Conservation (phyloP, 2,797 vertebrate genomes). For the Todus mexicanus region DNA sequence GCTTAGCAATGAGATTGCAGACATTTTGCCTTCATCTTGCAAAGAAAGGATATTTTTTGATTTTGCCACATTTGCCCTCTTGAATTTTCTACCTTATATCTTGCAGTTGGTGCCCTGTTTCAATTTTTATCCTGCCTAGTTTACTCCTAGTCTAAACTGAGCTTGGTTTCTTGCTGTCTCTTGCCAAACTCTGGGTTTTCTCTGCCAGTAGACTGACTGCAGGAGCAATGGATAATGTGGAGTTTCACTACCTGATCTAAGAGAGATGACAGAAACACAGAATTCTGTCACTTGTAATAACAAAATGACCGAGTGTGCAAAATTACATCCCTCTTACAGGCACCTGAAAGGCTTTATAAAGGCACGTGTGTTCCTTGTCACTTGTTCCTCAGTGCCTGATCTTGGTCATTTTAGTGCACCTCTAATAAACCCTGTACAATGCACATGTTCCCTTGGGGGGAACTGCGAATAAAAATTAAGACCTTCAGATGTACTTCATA, state of each 20-base stretch:
- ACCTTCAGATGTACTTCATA: not conserved
- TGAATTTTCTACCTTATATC: not conserved
- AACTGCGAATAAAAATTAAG: not conserved
- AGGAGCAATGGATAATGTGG: not conserved
- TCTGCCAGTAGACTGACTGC: not conserved
- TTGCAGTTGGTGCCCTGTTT: not conserved
- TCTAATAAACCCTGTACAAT: not conserved
- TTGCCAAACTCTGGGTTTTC: not conserved
- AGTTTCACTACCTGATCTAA: not conserved
- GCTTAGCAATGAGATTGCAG: not conserved
- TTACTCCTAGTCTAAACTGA: not conserved
- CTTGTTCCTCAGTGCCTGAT: not conserved
- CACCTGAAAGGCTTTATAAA: conserved; percentile 11
- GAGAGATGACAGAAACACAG: not conserved
- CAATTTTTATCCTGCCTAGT: not conserved
- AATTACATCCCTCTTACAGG: not conserved
- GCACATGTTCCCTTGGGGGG: not conserved
- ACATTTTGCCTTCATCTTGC: not conserved
- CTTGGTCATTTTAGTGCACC: not conserved
- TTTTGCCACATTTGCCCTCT: not conserved
- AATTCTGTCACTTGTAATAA: not conserved
- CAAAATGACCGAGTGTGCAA: not conserved
- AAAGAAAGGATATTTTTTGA: not conserved
- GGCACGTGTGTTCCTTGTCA: not conserved
- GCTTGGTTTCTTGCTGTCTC: not conserved